Evolutionary conservation across 2,797 vertebrate species (phyloP), one percentile per base, ranked within the genome.

Genomic region (Sphenopsis melanotis): DNA sequence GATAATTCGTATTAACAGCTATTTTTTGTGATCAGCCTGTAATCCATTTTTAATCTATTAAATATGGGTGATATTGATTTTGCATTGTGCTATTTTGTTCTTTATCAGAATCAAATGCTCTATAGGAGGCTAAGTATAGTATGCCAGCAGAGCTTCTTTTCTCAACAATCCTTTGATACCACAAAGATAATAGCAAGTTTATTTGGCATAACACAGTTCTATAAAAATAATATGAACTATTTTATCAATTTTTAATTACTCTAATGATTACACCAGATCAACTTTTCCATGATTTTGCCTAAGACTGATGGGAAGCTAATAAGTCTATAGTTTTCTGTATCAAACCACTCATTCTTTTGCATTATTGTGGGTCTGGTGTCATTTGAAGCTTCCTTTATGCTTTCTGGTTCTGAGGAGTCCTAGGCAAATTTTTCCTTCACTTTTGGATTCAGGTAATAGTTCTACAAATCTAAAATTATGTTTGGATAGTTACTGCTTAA

Each of bases 11-110:
- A 89, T 86, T 94, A 89, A 85, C 46, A 91, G 70, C 39, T 75
- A 36, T 89, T 94, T 93, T 70, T 87, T 70, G 61, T 56, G 47
- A 90, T 78, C 74, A 63, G 55, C 20, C 64, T 59, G 32, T 78
- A 72, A 91, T 69, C 68, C 68, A 64, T 56, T 86, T 95, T 86
- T 83, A 88, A 95, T 89, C 63, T 72, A 83, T 81, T 81, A 92
- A 83, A 80, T 68, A 91, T 36, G 39, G 72, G 44, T 14, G 24
- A 61, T n/a, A 76, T 1, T 76, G 89, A 88, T 92, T 91, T 91
- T 88, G 52, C 15, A 6, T 66, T 83, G 57, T 24, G 50, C 72
- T 83, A 39, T 86, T 95, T 91, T 87, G 37, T 68, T 91, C 79
- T 77, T 90, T 75, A 81, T 89, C 79, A 92, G 39, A 83, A 93